Base-by-base conservation (phyloP, 2,888 invertebrate species). In the Melanostoma mellinum region DNA sequence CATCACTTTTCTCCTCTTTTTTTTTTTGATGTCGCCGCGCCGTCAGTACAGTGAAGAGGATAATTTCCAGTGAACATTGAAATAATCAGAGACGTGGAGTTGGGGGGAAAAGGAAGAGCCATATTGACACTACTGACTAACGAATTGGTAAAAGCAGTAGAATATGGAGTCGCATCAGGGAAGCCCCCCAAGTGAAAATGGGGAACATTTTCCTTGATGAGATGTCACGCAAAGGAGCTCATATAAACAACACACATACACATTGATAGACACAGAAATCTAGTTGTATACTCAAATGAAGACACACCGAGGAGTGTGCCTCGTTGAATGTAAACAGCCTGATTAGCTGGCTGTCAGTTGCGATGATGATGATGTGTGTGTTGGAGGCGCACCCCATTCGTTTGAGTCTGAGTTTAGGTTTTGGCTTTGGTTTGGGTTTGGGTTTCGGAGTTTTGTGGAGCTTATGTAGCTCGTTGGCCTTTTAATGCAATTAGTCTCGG, bases 61-160 rank as follows among this genome's bases (percentile, higher is more conserved):
- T 76, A 77, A 82, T 82, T 82, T 82, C 68, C 44, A 73, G 63
- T 73, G 82, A 77, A 73, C 68, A 72, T 74, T 58, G 77, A 73
- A 78, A 82, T 77, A 77, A 77, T 78, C 77, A 63, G 30, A 36
- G n/a, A 42, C 36, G 53, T 9, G 56, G 6, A 9, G 48, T 8
- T 33, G 38, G 10, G n/a, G 55, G 3, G 30, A 10, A n/a, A 3
- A 4, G 20, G 9, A 32, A 20, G 8, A 42, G 42, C 46, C 56
- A 61, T 79, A 84, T 84, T 84, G 84, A 84, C 84, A 84, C 55
- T 71, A 79, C 67, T 69, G 74, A 55, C 84, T 79, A 84, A 84
- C 82, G 82, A 82, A 77, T 77, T 77, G 46, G 72, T 44, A 56
- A 50, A 60, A 76, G 67, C 32, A 10, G 10, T 38, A 33, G 38